Base-by-base conservation (phyloP, 2,113 vertebrate species). In the Hyaena hyaena region DNA sequence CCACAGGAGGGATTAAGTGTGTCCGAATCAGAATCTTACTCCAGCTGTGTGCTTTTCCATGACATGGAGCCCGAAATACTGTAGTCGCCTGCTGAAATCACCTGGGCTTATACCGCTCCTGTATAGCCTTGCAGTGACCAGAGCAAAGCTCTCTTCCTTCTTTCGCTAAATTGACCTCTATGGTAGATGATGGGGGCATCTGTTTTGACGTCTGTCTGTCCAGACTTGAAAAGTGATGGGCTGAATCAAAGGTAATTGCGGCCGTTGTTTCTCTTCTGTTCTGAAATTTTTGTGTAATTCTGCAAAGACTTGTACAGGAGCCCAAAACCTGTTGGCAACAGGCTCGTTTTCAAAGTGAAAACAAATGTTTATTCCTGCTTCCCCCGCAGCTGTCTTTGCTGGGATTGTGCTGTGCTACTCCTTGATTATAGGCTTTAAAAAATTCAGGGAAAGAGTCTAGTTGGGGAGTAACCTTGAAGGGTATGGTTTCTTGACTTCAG, bases 321-420 rank as follows among this genome's bases (percentile, higher is more conserved):
- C 77, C 94, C 87, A 96, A 97, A 97, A 86, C 21, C 53, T 95
- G 39, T 48, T 96, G 93, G 95, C 87, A 92, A n/a, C 21, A 14
- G 50, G n/a, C 12, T 92, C 55, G 7, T 68, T 94, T 96, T 97
- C 92, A 74, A 94, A 96, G 66, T 82, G n/a, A 96, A 98, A 97
- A 95, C 96, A 93, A 97, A 93, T 68, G 39, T 91, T 95, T 88
- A 53, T 58, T 81, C 50, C 65, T 81, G 31, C 43, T 90, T 92
- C 68, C 69, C 66, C 85, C 84, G 85, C 85, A 96, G 88, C 93
- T 93, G 96, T 94, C 77, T 95, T 97, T 96, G 65, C 58, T 74
- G 48, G 66, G 55, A 83, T 45, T 85, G 58, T 80, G 69, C 82
- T 95, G n/a, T 66, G 87, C 71, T 55, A 63, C 81, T 65, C 48